phyloP scores from a whole-genome alignment of 2,113 vertebrate genomes.

The Fregata magnificens region DNA sequence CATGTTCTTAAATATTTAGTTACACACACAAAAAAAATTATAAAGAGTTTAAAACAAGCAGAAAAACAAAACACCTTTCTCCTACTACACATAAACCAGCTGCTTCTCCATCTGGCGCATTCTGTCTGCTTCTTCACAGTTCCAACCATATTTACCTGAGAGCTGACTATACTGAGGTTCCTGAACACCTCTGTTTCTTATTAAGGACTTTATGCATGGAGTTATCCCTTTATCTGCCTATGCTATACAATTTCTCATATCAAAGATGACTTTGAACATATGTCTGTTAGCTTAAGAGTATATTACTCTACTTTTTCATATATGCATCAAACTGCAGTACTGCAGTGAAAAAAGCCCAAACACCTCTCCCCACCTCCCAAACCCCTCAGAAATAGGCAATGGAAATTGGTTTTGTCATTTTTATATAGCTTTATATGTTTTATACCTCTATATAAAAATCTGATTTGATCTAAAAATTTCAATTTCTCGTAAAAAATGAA shows the following conservation, averaged over 20 bases:
- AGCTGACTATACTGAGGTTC: background rate
- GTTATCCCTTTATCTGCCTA: background rate
- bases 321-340: background rate
- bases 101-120: conserved; percentile 10
- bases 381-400: background rate
- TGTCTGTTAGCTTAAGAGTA: background rate
- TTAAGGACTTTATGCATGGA: background rate
- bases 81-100: background rate
- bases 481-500: background rate
- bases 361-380: background rate
- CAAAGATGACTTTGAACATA: background rate
- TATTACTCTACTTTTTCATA: background rate
- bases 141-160: background rate
- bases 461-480: background rate
- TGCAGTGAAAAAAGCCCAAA: background rate
- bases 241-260: background rate
- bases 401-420: background rate
- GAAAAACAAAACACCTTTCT: background rate
- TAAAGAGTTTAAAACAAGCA: background rate
- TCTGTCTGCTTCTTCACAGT: background rate
- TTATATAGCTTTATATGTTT: background rate
- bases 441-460: background rate
- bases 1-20: background rate
- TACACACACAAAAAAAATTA: background rate
- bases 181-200: background rate